Evolutionary conservation across 2,888 invertebrate genomes (phyloP).

Genomic region (Lepidocyrtinus sp.): DNA sequence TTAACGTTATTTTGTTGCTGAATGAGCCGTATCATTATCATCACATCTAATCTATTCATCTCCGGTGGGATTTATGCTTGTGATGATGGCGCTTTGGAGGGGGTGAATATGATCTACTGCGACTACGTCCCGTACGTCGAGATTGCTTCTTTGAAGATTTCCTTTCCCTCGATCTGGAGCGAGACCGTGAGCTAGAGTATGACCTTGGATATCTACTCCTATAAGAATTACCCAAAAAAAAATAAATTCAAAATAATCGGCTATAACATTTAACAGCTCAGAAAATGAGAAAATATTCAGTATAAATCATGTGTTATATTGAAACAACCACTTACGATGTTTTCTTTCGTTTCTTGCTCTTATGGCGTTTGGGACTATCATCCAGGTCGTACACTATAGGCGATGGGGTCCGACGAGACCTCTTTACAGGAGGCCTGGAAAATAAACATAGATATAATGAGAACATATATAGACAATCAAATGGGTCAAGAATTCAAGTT

Average conservation of each 20-base stretch:
- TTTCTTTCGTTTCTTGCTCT: constrained; percentile 71
- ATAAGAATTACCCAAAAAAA: too few relatives aligned
- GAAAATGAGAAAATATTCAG: constrained; percentile 7
- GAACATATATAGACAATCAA: too few relatives aligned
- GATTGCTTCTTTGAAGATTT: constrained; percentile 56
- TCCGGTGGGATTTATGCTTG: constrained; percentile 55
- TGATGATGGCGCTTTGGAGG: constrained; percentile 59
- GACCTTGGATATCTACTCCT: constrained; percentile 66
- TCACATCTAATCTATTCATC: too few relatives aligned
- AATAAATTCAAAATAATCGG: too few relatives aligned
- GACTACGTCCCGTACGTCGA: constrained; percentile 55
- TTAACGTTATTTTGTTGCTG: too few relatives aligned
- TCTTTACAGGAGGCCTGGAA: constrained; percentile 57
- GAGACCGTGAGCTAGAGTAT: constrained; percentile 70
- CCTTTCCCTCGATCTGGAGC: constrained; percentile 43
- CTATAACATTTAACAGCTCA: too few relatives aligned
- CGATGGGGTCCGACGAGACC: constrained; percentile 64
- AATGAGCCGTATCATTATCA: too few relatives aligned
- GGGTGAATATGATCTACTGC: constrained; percentile 60
- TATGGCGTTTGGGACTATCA: constrained; percentile 71
- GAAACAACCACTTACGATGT: constrained; percentile 69
- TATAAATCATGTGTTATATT: background rate
- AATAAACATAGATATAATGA: constrained; percentile 9
- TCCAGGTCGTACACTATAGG: constrained; percentile 63
- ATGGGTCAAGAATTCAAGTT: too few relatives aligned